Conservation (phyloP, 2,888 invertebrate species). For the Leptothorax acervorum region DNA sequence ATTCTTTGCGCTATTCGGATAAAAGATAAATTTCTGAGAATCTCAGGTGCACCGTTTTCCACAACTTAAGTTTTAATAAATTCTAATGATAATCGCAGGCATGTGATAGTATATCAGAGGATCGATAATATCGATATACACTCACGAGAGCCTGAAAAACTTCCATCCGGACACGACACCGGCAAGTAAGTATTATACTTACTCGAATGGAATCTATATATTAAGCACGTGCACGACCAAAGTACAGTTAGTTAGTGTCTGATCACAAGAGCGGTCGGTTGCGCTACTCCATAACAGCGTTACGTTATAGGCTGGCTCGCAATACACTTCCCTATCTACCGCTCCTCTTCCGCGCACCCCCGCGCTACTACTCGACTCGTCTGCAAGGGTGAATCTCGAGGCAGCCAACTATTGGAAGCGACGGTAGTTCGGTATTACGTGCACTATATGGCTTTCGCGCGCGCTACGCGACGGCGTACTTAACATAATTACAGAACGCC, state of each 20-base stretch:
- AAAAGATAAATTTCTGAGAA: neutral
- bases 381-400: conserved; percentile 69
- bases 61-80: neutral
- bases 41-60: neutral
- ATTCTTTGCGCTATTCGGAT: neutral
- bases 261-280: conserved; percentile 81
- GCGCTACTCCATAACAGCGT: conserved; percentile 81
- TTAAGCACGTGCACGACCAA: conserved; percentile 70
- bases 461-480: conserved; percentile 75
- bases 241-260: conserved; percentile 80
- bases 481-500: conserved; percentile 81
- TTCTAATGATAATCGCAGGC: neutral
- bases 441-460: conserved; percentile 74
- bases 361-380: conserved; percentile 25
- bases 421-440: conserved; percentile 63
- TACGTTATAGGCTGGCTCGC: conserved; percentile 76
- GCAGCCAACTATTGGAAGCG: conserved; percentile 60
- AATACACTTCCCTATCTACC: conserved; percentile 65
- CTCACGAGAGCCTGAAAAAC: neutral
- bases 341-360: neutral
- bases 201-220: conserved; percentile 49
- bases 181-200: conserved; percentile 19
- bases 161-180: neutral
- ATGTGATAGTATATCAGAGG: too few species aligned
- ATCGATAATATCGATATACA: too few species aligned